Percentiles rank a stretch among this genome's conserved stretches.
These are phyloP conservation scores for Chromoteleia sp. DNA, from an alignment of 2,888 invertebrate genomes.

Conservation along the genomic window DNA sequence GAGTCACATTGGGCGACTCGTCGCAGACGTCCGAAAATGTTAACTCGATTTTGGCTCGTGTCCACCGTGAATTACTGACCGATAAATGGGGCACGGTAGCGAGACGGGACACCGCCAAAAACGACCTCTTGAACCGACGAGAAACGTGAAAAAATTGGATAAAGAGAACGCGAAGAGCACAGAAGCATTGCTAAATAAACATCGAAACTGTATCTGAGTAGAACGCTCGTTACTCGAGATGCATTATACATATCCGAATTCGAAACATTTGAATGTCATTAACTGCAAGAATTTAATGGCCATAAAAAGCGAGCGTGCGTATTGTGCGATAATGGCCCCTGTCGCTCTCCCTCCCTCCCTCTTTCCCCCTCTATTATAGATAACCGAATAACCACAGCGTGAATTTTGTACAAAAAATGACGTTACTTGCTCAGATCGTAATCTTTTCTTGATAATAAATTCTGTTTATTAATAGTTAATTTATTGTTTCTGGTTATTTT, in stretches of 20 bases:
- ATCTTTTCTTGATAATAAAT: background rate
- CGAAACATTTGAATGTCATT: conserved; percentile 69
- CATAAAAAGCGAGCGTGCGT: conserved; percentile 54
- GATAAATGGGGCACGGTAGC: conserved; percentile 74
- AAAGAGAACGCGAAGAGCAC: background rate
- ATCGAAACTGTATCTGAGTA: conserved; percentile 59
- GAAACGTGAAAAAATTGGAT: conserved; percentile 2
- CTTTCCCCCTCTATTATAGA: no score
- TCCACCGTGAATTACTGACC: conserved; percentile 73
- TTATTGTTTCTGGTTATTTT: background rate
- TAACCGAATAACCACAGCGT: conserved; percentile 36
- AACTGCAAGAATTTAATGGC: conserved; percentile 66
- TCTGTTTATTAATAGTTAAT: background rate
- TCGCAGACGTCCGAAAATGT: conserved; percentile 70
- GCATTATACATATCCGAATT: conserved; percentile 67
- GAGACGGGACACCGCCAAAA: conserved; percentile 15
- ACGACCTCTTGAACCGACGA: conserved; percentile 10
- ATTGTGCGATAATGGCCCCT: conserved; percentile 55
- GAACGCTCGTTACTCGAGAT: conserved; percentile 63
- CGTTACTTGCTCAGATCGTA: background rate
- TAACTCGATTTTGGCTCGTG: conserved; percentile 77
- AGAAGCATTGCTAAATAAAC: conserved; percentile 48
- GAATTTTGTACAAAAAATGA: conserved; percentile 24
- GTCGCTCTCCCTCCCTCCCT: no score
- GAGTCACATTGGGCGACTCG: conserved; percentile 22